Conservation (phyloP, 2,113 vertebrate species). For the Stegastes partitus region DNA sequence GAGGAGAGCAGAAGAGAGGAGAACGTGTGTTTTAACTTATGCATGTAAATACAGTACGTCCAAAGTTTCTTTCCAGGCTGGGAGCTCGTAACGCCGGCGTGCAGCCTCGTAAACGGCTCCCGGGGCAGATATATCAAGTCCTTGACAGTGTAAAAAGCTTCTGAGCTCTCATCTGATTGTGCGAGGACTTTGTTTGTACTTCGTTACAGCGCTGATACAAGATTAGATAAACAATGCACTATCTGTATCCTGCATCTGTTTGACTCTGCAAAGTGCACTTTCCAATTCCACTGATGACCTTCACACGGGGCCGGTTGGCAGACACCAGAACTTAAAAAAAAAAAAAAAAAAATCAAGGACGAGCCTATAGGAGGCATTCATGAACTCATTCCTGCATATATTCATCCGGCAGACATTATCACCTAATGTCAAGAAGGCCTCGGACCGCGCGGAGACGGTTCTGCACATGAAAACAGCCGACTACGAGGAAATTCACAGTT, state of each 20-base stretch:
- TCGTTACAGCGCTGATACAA: conserved; percentile 83
- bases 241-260: conserved; percentile 82
- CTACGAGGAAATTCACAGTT: conserved; percentile 26
- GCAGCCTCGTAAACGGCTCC: conserved; percentile 57
- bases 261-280: conserved; percentile 81
- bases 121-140: conserved; percentile 78
- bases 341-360: conserved; percentile 35
- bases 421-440: conserved; percentile 41
- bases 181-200: conserved; percentile 85
- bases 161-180: conserved; percentile 79
- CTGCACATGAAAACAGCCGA: conserved; percentile 10
- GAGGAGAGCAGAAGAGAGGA: not conserved
- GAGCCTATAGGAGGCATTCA: conserved; percentile 31
- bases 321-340: conserved; percentile 34
- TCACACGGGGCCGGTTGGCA: conserved; percentile 64
- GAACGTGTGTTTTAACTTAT: not conserved
- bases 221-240: conserved; percentile 85
- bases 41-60: conserved; percentile 1
- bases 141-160: conserved; percentile 79
- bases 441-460: conserved; percentile 8
- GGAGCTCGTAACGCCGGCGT: conserved; percentile 9
- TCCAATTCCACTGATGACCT: conserved; percentile 85
- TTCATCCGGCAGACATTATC: conserved; percentile 39
- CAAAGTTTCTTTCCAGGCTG: conserved; percentile 15
- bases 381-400: conserved; percentile 21